Evolutionary conservation across 35 echinoderm and acorn worm species (phyloP).

Genomic region (Apostichopus japonicus): DNA sequence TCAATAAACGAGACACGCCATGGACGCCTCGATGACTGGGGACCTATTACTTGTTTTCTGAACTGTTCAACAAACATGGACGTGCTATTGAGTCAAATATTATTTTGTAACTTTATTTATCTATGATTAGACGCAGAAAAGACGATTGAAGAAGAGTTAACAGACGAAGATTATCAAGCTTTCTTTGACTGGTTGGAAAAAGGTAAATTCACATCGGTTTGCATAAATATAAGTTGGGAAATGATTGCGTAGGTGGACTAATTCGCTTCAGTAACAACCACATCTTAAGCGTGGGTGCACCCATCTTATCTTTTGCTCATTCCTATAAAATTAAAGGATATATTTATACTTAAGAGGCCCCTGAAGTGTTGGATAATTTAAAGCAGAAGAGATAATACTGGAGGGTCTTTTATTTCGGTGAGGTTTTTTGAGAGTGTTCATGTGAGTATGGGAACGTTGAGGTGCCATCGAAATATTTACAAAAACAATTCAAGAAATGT

Average conservation of each 20-base stretch:
- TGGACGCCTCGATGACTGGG: too few species aligned
- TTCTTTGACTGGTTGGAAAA: slow-evolving; percentile 20
- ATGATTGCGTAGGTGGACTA: neutral
- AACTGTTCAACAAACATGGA: too few species aligned
- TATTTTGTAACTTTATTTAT: neutral
- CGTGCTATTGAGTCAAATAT: too few species aligned
- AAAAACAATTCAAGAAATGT: too few species aligned
- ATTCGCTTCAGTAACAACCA: neutral
- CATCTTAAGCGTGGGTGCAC: slow-evolving; percentile 4
- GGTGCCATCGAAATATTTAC: too few species aligned
- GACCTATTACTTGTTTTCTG: too few species aligned
- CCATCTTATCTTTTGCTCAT: neutral
- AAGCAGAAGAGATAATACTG: neutral
- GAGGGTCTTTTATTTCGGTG: neutral
- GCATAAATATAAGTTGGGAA: neutral
- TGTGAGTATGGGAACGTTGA: neutral
- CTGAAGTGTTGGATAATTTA: neutral
- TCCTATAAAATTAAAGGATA: neutral
- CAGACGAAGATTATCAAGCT: slow-evolving; percentile 35
- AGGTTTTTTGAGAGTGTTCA: neutral
- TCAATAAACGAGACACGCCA: too few species aligned
- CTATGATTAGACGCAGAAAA: neutral
- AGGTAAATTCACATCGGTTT: neutral
- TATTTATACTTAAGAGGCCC: slow-evolving; percentile 4
- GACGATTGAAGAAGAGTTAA: neutral